These are phyloP conservation scores for Cecidostiba fungosa DNA, from an alignment of 2,888 invertebrate genomes.

Conservation along the genomic window DNA sequence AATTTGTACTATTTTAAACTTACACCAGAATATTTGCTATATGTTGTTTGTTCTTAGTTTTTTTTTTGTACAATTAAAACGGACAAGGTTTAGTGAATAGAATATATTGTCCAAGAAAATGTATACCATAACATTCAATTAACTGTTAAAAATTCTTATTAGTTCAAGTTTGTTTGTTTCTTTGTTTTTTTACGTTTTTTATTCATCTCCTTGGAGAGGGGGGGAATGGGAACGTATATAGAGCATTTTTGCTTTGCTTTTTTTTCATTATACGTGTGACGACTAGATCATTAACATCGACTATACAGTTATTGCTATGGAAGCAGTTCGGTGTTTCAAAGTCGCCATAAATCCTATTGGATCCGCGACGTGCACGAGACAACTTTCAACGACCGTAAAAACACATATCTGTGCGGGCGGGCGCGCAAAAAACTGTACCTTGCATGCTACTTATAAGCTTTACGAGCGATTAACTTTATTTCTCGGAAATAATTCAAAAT, in stretches of 20 bases:
- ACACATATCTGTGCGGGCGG: constrained; percentile 29
- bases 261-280: constrained; percentile 69
- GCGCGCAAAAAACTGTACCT: constrained; percentile 1
- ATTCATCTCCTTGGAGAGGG: constrained; percentile 51
- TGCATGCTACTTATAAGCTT: background rate
- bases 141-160: constrained; percentile 70
- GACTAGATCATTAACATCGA: constrained; percentile 76
- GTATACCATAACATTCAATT: constrained; percentile 72
- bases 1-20: constrained; percentile 70
- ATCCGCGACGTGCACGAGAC: constrained; percentile 59
- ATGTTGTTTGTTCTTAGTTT: constrained; percentile 43
- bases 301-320: constrained; percentile 79
- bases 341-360: constrained; percentile 75
- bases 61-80: constrained; percentile 71
- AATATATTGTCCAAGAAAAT: constrained; percentile 76
- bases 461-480: background rate
- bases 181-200: constrained; percentile 41
- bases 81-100: constrained; percentile 71
- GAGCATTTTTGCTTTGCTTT: constrained; percentile 60
- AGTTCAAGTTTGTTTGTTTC: constrained; percentile 60
- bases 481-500: background rate
- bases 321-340: constrained; percentile 77
- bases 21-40: constrained; percentile 62
- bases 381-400: constrained; percentile 50
- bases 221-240: constrained; percentile 45